Base-by-base conservation (phyloP, 2,888 invertebrate genomes). In the Cephus pulcher region DNA sequence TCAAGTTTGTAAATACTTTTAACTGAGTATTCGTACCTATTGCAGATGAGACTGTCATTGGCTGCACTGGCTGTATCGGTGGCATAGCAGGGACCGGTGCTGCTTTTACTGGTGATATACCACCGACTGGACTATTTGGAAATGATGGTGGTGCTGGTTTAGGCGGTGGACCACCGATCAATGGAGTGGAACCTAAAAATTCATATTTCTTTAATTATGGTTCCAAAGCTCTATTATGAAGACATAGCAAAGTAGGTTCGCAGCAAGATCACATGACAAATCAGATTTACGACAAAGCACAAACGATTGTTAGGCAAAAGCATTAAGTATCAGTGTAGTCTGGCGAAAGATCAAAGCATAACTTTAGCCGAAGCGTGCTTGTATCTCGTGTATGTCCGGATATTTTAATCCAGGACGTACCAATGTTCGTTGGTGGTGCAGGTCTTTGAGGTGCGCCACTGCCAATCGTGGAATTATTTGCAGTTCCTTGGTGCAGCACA, bases 111-210 rank as follows among this genome's bases (percentile, higher is more conserved):
- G 86, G 84, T 68, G 88, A 85, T 78, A 87, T 87, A 76, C 85
- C 82, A 71, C 80, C 79, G 12, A 89, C 85, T 79, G 91, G 91
- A 83, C 91, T 91, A 78, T 89, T 93, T 82, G 92, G 93, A 84
- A 93, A 92, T 32, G 93, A 92, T 78, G 93, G 92, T 78, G 92
- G 92, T 77, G 89, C 89, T 37, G 92, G 88, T 85, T 92, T 90
- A 81, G 92, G 93, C 83, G 91, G 93, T 82, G 89, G 88, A 75
- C 86, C 88, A 80, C 83, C 71, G 12, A 71, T 71, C 71, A 34
- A 71, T 9, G 71, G 34, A 71, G 71, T 23, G 34, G 34, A 2
- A 71, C 71, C 71, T 71, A 34, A 11, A 71, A 34, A 9, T 32
- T 71, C 9, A 56, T 56, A 56, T 56, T 23, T 23, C 56, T 56